phyloP scores from a whole-genome alignment of 2,797 vertebrate genomes.

The Meriones psammophilus region DNA sequence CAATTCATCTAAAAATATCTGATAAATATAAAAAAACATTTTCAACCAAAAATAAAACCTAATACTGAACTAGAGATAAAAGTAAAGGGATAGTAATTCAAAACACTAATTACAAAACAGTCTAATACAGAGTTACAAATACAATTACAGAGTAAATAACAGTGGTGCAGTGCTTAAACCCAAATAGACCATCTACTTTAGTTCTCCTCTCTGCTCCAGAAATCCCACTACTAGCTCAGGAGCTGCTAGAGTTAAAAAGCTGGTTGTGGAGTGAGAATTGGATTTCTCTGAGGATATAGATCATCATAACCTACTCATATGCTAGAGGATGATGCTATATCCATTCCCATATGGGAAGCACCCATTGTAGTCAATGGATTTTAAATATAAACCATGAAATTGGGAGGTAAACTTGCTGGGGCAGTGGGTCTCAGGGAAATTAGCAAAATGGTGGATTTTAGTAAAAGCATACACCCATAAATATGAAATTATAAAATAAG shows the following conservation, averaged over 20 bases:
- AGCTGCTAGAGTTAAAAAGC: neutral
- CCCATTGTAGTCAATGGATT: neutral
- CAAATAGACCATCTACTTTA: neutral
- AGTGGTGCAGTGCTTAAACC: neutral
- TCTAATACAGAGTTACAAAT: neutral
- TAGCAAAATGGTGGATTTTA: neutral
- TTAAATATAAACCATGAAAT: neutral
- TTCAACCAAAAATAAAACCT: neutral
- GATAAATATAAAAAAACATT: neutral
- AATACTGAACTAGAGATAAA: neutral
- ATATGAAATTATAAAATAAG: neutral
- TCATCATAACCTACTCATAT: neutral
- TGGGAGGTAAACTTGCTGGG: neutral
- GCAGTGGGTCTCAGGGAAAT: neutral
- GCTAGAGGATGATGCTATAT: neutral
- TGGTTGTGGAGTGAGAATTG: neutral
- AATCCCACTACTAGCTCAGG: neutral
- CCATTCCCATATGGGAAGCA: neutral
- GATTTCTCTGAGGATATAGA: neutral
- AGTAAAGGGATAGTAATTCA: neutral
- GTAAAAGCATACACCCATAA: neutral
- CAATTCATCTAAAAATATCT: neutral
- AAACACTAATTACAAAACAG: neutral
- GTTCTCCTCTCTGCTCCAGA: fast-evolving
- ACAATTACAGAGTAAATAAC: neutral